Conservation (phyloP, 1,140 invertebrate genomes). For the Eurosta solidaginis region DNA sequence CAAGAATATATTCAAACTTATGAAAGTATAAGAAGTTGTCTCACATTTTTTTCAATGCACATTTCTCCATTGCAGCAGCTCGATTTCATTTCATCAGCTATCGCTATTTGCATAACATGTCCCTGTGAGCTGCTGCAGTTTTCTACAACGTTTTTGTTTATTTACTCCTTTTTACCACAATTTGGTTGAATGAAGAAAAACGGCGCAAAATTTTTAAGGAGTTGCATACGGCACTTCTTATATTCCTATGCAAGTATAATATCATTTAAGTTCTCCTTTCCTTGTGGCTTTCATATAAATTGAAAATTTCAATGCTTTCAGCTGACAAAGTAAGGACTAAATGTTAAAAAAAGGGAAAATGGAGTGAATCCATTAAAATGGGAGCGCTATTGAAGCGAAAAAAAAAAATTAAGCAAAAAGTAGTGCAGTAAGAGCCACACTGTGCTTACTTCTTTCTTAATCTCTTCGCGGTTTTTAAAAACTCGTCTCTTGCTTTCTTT, state of each 20-base stretch:
- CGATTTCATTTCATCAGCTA: not conserved
- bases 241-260: no score
- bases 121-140: not conserved
- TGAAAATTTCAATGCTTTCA: conserved; percentile 1
- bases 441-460: not conserved
- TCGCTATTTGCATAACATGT: not conserved
- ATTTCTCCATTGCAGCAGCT: not conserved
- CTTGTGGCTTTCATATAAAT: conserved; percentile 11
- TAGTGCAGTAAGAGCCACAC: not conserved
- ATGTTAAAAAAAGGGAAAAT: not conserved
- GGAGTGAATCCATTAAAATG: not conserved
- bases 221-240: not conserved
- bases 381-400: not conserved
- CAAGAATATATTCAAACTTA: no score
- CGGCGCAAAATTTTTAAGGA: not conserved
- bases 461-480: not conserved
- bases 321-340: not conserved
- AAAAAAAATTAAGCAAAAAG: not conserved
- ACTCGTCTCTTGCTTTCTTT: not conserved
- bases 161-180: not conserved
- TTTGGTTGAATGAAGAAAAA: not conserved
- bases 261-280: not conserved
- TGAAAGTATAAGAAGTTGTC: not conserved
- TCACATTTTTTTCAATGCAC: not conserved
- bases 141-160: no score